Percentiles rank a stretch among this genome's conserved stretches.
Conservation (phyloP, 2,888 invertebrate species). For the Polymixis flavicincta region DNA sequence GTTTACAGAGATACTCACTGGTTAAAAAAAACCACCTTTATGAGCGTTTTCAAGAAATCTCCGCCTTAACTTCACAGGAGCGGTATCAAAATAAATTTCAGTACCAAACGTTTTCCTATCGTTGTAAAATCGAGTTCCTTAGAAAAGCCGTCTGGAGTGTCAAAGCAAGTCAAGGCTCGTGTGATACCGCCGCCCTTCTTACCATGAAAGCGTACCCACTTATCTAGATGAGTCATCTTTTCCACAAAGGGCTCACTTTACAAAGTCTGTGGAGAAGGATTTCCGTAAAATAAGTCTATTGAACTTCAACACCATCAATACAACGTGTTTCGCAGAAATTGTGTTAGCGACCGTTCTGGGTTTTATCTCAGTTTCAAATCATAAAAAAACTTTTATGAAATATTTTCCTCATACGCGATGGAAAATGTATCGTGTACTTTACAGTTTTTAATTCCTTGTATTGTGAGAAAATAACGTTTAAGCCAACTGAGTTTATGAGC, state of each 20-base stretch:
- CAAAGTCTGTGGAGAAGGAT: constrained; percentile 74
- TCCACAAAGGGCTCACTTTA: constrained; percentile 78
- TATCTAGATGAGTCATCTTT: constrained; percentile 89
- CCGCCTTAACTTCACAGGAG: background rate
- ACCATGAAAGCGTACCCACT: constrained; percentile 84
- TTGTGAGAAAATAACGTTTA: background rate
- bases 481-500: background rate
- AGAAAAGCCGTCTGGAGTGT: constrained; percentile 63
- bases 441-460: background rate
- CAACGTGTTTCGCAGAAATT: constrained; percentile 55
- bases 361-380: constrained; percentile 29
- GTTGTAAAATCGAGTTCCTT: constrained; percentile 62
- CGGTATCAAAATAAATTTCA: constrained; percentile 57
- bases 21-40: no score
- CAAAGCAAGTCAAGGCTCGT: constrained; percentile 65
- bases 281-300: constrained; percentile 75
- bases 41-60: no score
- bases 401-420: constrained; percentile 19
- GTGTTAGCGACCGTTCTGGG: constrained; percentile 50
- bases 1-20: no score
- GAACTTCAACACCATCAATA: constrained; percentile 68
- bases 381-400: constrained; percentile 9
- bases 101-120: constrained; percentile 44
- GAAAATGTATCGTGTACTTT: constrained; percentile 12
- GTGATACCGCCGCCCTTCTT: constrained; percentile 68